These are phyloP conservation scores for Andrena minutula DNA, from an alignment of 2,888 invertebrate species.

Conservation along the genomic window DNA sequence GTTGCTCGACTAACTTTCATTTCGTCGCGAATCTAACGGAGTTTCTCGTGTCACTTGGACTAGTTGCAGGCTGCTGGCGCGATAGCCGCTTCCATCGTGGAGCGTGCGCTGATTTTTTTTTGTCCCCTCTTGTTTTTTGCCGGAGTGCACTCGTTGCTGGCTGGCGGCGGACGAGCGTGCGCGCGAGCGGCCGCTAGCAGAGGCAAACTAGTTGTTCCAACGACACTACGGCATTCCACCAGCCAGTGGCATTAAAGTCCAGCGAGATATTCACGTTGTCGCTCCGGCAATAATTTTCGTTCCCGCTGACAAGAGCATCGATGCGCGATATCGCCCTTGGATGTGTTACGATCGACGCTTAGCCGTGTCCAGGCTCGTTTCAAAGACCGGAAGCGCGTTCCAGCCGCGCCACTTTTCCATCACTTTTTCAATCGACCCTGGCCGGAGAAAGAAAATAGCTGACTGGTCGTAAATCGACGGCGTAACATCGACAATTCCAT, in stretches of 20 bases:
- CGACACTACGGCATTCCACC: conserved; percentile 64
- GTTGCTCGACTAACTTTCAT: conserved; percentile 51
- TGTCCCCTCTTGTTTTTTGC: background rate
- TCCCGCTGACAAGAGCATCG: conserved; percentile 54
- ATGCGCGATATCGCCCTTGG: conserved; percentile 54
- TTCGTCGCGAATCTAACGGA: conserved; percentile 56
- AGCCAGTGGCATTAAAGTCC: conserved; percentile 58
- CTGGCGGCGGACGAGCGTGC: conserved; percentile 1
- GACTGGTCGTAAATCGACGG: conserved; percentile 21
- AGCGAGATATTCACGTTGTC: conserved; percentile 64
- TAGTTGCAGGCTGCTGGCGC: conserved; percentile 23
- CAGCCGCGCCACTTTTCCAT: conserved; percentile 3
- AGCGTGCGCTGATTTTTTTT: conserved; percentile 48
- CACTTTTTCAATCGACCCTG: background rate
- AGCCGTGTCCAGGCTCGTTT: conserved; percentile 1
- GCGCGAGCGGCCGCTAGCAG: conserved; percentile 24
- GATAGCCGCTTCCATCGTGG: conserved; percentile 44
- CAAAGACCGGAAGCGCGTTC: conserved; percentile 56
- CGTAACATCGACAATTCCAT: background rate
- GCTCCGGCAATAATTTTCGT: conserved; percentile 60
- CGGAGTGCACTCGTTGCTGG: conserved; percentile 15
- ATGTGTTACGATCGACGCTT: conserved; percentile 50
- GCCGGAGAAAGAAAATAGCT: background rate
- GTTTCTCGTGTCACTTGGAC: conserved; percentile 55
- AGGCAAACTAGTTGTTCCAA: conserved; percentile 65